Conservation (phyloP, 1,140 invertebrate genomes). For the Tetraneura akinire region DNA sequence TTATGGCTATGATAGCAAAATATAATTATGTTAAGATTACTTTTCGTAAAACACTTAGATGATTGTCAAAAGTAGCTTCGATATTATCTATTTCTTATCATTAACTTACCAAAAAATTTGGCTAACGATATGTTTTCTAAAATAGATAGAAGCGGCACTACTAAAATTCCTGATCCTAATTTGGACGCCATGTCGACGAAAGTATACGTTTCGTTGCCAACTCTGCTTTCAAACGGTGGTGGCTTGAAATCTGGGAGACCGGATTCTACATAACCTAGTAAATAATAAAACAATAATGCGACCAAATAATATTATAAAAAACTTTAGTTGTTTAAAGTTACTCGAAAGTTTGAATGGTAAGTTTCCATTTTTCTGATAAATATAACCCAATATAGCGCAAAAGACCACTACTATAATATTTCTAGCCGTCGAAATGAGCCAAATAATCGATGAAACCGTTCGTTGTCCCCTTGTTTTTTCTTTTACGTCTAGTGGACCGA, state of each 20-base stretch:
- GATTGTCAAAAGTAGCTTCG: no score
- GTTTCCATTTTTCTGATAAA: constrained; percentile 64
- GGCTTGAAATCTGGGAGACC: constrained; percentile 68
- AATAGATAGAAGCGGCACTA: constrained; percentile 78
- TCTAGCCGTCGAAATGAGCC: constrained; percentile 74
- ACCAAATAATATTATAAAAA: background rate
- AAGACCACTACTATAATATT: constrained; percentile 78
- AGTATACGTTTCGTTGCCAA: constrained; percentile 68
- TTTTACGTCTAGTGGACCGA: constrained; percentile 60
- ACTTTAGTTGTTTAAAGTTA: constrained; percentile 54
- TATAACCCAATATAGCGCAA: constrained; percentile 68
- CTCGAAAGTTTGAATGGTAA: constrained; percentile 72
- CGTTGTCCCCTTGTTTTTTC: constrained; percentile 60
- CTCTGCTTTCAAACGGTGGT: constrained; percentile 67
- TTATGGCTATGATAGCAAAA: no score
- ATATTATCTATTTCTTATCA: no score
- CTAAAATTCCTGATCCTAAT: constrained; percentile 73
- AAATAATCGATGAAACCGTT: constrained; percentile 63
- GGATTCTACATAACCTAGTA: constrained; percentile 67
- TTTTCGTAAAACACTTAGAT: no score
- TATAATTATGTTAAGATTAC: no score
- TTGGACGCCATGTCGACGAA: constrained; percentile 70
- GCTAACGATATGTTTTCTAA: constrained; percentile 79
- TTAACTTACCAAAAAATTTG: constrained; percentile 71
- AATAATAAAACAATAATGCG: background rate